phyloP scores from a whole-genome alignment of 2,888 invertebrate genomes.

The Crepidodera aurea region DNA sequence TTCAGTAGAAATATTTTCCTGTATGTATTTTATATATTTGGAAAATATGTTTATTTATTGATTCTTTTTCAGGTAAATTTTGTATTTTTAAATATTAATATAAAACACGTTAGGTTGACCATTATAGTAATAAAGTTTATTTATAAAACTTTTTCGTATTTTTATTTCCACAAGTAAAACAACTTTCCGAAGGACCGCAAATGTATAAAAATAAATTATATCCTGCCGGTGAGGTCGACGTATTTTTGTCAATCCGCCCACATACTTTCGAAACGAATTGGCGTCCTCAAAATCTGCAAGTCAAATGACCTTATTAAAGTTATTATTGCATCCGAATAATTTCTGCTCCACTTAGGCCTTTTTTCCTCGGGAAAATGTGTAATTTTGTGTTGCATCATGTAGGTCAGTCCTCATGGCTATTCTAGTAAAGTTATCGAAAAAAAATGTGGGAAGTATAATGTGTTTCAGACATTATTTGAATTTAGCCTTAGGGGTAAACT shows the following conservation, averaged over 20 bases:
- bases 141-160: neutral
- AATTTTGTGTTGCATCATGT: neutral
- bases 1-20: too few species aligned
- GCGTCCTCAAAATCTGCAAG: slow-evolving; percentile 3
- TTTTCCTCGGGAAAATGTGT: neutral
- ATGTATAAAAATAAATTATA: neutral
- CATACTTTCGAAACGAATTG: slow-evolving; percentile 1
- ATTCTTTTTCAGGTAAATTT: too few species aligned
- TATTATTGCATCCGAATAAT: slow-evolving; percentile 1
- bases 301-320: neutral
- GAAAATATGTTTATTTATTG: too few species aligned
- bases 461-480: too few species aligned
- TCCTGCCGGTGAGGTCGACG: neutral
- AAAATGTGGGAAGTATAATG: too few species aligned
- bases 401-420: neutral
- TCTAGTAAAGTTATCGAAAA: too few species aligned
- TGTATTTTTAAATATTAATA: neutral
- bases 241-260: slow-evolving; percentile 3
- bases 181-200: neutral
- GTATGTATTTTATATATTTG: neutral
- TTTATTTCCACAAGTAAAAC: neutral
- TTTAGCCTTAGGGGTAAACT: too few species aligned
- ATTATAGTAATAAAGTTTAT: neutral
- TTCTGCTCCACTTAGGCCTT: slow-evolving; percentile 2
- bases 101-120: neutral